Conservation (phyloP, 2,113 vertebrate species). For the Hipposideros armiger region DNA sequence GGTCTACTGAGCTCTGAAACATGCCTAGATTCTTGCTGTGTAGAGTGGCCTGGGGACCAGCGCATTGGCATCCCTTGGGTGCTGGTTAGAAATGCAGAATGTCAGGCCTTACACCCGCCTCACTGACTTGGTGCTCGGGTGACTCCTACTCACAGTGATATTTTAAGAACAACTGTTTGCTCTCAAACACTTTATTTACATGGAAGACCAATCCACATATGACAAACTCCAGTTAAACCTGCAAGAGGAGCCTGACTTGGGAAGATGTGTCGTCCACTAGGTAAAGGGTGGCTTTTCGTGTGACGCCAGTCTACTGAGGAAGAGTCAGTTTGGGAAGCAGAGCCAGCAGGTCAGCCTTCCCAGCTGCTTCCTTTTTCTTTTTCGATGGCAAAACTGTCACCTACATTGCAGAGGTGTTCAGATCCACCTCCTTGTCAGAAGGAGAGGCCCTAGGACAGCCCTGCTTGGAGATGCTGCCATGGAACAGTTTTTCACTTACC, state of each 20-base stretch:
- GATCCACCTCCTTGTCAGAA: background rate
- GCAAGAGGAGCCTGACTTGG: background rate
- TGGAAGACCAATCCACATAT: background rate
- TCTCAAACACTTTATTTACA: conserved; percentile 21
- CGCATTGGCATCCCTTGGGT: background rate
- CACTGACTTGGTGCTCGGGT: background rate
- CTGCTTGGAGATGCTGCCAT: background rate
- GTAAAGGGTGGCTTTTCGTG: background rate
- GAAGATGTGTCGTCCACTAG: background rate
- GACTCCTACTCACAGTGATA: background rate
- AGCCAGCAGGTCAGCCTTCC: background rate
- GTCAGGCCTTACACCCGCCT: background rate
- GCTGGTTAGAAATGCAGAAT: background rate
- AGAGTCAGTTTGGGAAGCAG: background rate
- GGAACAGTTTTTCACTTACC: background rate
- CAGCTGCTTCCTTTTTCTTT: background rate
- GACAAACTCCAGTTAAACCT: background rate
- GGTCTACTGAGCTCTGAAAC: background rate
- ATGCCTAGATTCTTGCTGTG: background rate
- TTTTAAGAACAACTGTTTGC: conserved; percentile 31
- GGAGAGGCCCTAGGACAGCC: background rate
- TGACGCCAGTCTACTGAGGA: no score
- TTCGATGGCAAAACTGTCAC: background rate
- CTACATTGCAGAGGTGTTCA: background rate
- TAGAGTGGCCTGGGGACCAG: background rate